Evolutionary conservation across 2,113 vertebrate genomes (phyloP), one percentile per base, ranked within the genome.

Genomic region (Oryzias curvinotus): DNA sequence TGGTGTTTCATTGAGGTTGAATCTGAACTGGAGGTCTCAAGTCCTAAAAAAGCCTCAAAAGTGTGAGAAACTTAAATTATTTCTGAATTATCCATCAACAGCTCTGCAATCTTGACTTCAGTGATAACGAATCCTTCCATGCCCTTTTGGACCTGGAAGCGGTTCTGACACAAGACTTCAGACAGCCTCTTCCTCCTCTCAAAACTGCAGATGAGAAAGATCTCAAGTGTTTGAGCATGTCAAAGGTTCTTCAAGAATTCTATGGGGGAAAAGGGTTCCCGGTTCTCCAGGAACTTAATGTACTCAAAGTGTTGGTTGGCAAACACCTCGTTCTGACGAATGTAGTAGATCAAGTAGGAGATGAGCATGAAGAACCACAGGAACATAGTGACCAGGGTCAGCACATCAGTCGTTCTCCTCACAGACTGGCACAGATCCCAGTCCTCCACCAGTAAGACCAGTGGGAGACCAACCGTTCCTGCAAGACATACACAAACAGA

Each of bases 401-500:
- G 57, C 59, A 80, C 28, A 15, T 86, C 84, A 3, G 71, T 82
- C 58, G 62, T 75, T 53, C 71, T 79, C 59, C 71, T 70, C 55
- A 81, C 65, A 4, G 65, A 55, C 16, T 48, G 51, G 62, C 95
- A 96, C 45, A 95, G 80, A 62, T 95, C 93, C 5, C 89, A 85
- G 70, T 93, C 85, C 0, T 89, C 74, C 0, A 91, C 88, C 56
- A 94, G 73, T 47, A 84, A 14, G 61, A 94, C 84, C 70, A 95
- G 91, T 5, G 93, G 89, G 65, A 73, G 17, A 14, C 78, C 76
- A 3, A 92, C 92, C 30, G 92, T 92, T 0, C 92, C 81, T 66
- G 60, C 5, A 46, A 30, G 30, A 25, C 18, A 44, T 1, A 58
- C n/a, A 4, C 46, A 47, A 6, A n/a, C 16, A n/a, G 5, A 5